Evolutionary conservation across 2,113 vertebrate genomes (phyloP).

Genomic region (Anser brachyrhynchus): DNA sequence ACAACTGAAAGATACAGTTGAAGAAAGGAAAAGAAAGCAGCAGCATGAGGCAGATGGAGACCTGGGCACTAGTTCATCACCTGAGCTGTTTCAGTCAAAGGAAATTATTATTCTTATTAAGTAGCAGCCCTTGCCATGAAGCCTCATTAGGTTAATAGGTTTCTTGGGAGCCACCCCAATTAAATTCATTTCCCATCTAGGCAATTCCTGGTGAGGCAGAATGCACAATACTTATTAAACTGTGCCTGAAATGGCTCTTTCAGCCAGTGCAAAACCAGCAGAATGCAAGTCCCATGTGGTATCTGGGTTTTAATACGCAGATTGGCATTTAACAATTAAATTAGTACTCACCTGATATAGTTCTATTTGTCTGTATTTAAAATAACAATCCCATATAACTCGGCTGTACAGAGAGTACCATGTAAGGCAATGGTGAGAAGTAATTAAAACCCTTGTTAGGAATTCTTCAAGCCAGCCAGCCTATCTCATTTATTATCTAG

Average conservation of each 20-base stretch:
- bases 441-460: slow-evolving; percentile 22
- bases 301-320: slow-evolving; percentile 33
- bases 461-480: not conserved
- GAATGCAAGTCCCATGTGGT: not conserved
- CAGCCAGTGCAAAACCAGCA: not conserved
- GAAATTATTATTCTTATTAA: slow-evolving; percentile 75
- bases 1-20: not conserved
- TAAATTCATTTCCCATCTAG: slow-evolving; percentile 66
- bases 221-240: slow-evolving; percentile 22
- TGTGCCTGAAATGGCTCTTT: slow-evolving; percentile 31
- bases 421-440: slow-evolving; percentile 11
- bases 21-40: slow-evolving; percentile 22
- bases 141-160: slow-evolving; percentile 77
- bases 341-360: slow-evolving; percentile 4
- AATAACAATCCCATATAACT: not conserved
- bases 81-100: slow-evolving; percentile 74
- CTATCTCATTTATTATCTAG: not conserved
- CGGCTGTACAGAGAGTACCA: not conserved
- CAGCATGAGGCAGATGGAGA: slow-evolving; percentile 12
- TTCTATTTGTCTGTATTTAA: not conserved
- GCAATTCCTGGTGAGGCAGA: slow-evolving; percentile 8
- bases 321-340: slow-evolving; percentile 38
- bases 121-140: slow-evolving; percentile 61
- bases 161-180: slow-evolving; percentile 76
- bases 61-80: slow-evolving; percentile 61